A percentile compares a stretch with the other conserved stretches of the same genome.
phyloP scores from a whole-genome alignment of 1,140 invertebrate genomes.

The Temnothorax longispinosus region DNA sequence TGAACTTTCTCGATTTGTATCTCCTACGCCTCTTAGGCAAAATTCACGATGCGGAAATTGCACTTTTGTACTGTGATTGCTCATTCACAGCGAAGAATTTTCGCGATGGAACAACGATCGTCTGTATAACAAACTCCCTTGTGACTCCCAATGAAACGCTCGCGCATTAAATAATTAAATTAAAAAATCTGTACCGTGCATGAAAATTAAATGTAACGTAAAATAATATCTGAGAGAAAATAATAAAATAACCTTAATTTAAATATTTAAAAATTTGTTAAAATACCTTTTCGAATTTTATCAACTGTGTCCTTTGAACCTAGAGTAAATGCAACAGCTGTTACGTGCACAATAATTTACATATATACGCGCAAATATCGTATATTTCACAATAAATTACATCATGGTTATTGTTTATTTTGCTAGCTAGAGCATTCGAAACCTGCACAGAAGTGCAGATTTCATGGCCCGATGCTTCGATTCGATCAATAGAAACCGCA shows the following conservation, averaged over 20 bases:
- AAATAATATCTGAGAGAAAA: background rate
- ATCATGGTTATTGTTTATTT: conserved; percentile 1
- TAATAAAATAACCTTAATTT: background rate
- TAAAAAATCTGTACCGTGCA: background rate
- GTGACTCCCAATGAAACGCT: background rate
- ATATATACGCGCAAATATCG: background rate
- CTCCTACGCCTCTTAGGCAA: background rate
- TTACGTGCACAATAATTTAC: background rate
- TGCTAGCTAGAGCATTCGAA: background rate
- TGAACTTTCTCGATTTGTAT: conserved; percentile 26
- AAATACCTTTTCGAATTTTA: background rate
- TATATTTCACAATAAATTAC: conserved; percentile 25
- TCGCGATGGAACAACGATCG: background rate
- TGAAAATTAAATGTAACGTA: background rate
- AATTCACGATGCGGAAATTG: background rate
- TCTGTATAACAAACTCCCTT: background rate
- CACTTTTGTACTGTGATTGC: conserved; percentile 40
- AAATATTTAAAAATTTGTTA: background rate
- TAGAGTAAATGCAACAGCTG: background rate
- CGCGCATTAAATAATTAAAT: background rate
- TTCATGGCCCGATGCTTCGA: conserved; percentile 24
- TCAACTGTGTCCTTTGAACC: background rate
- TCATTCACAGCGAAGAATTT: conserved; percentile 10
- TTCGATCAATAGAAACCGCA: conserved; percentile 11
- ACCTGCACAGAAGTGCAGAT: conserved; percentile 15